These are phyloP conservation scores for Epinephelus cyanopodus DNA, from an alignment of 2,113 vertebrate species.

Conservation along the genomic window DNA sequence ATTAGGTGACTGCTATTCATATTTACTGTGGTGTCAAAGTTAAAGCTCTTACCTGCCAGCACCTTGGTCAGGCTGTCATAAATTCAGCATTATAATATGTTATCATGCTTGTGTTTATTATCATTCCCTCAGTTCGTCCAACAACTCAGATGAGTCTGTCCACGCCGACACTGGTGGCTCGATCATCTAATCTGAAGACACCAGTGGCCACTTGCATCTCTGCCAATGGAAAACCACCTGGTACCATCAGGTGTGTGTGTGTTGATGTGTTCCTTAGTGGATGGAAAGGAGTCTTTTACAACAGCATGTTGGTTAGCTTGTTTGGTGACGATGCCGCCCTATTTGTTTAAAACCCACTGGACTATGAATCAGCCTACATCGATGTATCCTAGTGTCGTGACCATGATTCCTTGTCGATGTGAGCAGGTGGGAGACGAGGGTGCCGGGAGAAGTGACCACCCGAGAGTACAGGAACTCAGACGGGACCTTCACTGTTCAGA, in stretches of 20 bases:
- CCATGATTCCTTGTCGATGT: neutral
- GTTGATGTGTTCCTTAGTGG: neutral
- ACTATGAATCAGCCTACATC: neutral
- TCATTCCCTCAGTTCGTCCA: slow-evolving; percentile 88
- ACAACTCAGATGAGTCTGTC: slow-evolving; percentile 91
- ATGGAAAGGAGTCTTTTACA: neutral
- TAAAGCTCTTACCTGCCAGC: neutral
- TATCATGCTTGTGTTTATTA: neutral
- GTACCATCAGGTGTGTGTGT: slow-evolving; percentile 74
- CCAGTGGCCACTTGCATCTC: slow-evolving; percentile 89
- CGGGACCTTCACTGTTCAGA: slow-evolving; percentile 93
- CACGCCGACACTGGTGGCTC: slow-evolving; percentile 88
- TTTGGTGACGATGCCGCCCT: neutral
- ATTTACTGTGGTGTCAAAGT: neutral
- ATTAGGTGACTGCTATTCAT: too few relatives aligned
- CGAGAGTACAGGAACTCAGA: slow-evolving; percentile 92
- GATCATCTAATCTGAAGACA: slow-evolving; percentile 89
- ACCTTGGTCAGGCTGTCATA: too few relatives aligned
- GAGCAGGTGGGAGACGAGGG: slow-evolving; percentile 92
- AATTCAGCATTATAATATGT: too few relatives aligned
- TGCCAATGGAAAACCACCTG: slow-evolving; percentile 80
- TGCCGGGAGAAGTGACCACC: slow-evolving; percentile 90
- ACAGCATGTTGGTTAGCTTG: neutral
- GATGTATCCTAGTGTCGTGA: neutral
- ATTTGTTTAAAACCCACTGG: neutral